phyloP scores from a whole-genome alignment of 2,113 vertebrate species.

The Spermophilus dauricus region DNA sequence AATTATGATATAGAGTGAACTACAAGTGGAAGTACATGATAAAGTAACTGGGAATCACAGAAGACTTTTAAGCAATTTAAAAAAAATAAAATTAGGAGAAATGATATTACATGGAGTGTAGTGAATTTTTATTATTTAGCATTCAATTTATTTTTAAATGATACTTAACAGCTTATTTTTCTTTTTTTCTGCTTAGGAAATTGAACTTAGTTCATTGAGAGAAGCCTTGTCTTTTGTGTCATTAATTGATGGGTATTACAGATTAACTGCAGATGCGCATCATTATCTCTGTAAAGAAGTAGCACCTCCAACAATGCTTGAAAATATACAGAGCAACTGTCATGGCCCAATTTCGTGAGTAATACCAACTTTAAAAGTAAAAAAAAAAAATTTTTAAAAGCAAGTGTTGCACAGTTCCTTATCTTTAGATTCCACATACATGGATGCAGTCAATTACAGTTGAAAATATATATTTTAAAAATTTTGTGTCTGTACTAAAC shows the following conservation, averaged over 20 bases:
- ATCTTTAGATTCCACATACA: background rate
- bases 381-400: background rate
- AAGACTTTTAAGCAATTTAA: slow-evolving; percentile 33
- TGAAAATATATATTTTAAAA: background rate
- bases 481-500: background rate
- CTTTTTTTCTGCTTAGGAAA: slow-evolving; percentile 89
- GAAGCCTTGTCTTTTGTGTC: slow-evolving; percentile 97
- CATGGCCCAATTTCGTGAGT: slow-evolving; percentile 98
- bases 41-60: background rate
- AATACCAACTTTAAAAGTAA: slow-evolving; percentile 12
- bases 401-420: background rate
- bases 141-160: slow-evolving; percentile 46
- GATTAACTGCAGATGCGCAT: slow-evolving; percentile 96
- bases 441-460: background rate
- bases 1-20: background rate
- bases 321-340: slow-evolving; percentile 96
- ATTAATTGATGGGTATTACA: slow-evolving; percentile 97
- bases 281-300: slow-evolving; percentile 99
- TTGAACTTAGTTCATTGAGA: slow-evolving; percentile 94
- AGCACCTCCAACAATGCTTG: slow-evolving; percentile 94
- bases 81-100: slow-evolving; percentile 29
- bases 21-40: slow-evolving; percentile 12
- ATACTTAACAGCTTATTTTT: slow-evolving; percentile 15
- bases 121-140: slow-evolving; percentile 35
- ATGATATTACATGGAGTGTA: background rate